These are phyloP conservation scores for Anthonomus grandis DNA, from an alignment of 1,140 invertebrate species.

Conservation along the genomic window DNA sequence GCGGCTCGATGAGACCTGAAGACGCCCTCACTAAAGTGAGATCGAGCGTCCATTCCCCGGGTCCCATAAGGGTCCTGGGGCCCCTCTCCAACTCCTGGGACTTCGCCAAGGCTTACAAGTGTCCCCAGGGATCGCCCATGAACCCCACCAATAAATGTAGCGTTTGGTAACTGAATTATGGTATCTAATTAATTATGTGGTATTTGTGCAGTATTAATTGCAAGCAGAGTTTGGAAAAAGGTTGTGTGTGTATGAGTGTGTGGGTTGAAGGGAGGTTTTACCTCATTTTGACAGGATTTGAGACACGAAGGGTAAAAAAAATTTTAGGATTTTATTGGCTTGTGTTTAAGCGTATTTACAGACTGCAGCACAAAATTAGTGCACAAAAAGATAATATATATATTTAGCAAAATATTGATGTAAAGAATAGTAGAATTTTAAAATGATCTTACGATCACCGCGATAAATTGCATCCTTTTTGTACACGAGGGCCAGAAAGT, in stretches of 20 bases:
- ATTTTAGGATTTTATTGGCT: no score
- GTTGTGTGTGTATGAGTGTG: not conserved
- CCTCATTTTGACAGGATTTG: no score
- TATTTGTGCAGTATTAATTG: not conserved
- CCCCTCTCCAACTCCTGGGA: slow-evolving; percentile 90
- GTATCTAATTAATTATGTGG: not conserved
- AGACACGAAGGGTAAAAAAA: no score
- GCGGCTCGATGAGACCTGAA: slow-evolving; percentile 93
- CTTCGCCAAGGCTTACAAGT: slow-evolving; percentile 80
- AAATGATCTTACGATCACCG: no score
- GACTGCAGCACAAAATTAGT: no score
- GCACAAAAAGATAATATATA: no score
- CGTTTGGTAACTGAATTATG: slow-evolving; percentile 71
- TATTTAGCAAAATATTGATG: no score
- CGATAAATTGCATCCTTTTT: no score
- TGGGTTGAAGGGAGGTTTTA: no score
- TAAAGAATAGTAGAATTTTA: no score
- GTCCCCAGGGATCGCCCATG: slow-evolving; percentile 78
- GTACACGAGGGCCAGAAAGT: no score
- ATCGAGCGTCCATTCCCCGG: slow-evolving; percentile 93
- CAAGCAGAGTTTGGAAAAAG: not conserved
- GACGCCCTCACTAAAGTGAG: slow-evolving; percentile 91
- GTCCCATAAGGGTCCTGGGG: slow-evolving; percentile 85
- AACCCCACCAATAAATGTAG: slow-evolving; percentile 89
- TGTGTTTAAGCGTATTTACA: no score